phyloP scores from a whole-genome alignment of 2,113 vertebrate genomes.

The Litocranius walleri region DNA sequence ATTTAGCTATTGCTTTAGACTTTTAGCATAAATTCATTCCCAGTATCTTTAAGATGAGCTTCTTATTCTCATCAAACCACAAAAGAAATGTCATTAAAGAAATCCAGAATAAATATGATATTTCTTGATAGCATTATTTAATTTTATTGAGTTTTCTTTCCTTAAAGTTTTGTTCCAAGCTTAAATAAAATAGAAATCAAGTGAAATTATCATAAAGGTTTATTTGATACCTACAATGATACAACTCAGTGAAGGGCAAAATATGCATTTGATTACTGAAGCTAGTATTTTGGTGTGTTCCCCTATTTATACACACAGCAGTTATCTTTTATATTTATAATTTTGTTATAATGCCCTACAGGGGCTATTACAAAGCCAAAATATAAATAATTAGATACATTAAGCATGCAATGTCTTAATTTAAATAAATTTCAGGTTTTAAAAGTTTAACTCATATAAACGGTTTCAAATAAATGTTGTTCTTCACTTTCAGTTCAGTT shows the following conservation, averaged over 20 bases:
- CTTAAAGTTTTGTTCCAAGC: slow-evolving; percentile 11
- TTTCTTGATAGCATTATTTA: background rate
- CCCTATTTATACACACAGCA: background rate
- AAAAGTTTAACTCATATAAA: background rate
- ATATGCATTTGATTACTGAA: background rate
- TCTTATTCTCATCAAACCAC: background rate
- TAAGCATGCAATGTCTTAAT: background rate
- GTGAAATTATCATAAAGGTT: slow-evolving; percentile 2
- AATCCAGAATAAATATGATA: background rate
- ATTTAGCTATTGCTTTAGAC: background rate
- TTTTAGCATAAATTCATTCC: slow-evolving; percentile 28
- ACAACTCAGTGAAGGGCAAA: background rate
- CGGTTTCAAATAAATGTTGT: background rate
- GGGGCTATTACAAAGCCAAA: background rate
- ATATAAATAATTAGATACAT: background rate
- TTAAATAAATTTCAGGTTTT: background rate
- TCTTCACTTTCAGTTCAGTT: background rate
- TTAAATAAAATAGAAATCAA: slow-evolving; percentile 24
- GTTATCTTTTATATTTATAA: background rate
- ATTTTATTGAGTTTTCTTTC: background rate
- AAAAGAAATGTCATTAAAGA: background rate
- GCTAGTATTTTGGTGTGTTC: background rate
- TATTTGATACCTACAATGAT: slow-evolving; percentile 2
- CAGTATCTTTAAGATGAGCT: background rate
- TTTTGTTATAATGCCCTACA: background rate